phyloP scores from a whole-genome alignment of 1,140 invertebrate genomes.

The Apis dorsata region DNA sequence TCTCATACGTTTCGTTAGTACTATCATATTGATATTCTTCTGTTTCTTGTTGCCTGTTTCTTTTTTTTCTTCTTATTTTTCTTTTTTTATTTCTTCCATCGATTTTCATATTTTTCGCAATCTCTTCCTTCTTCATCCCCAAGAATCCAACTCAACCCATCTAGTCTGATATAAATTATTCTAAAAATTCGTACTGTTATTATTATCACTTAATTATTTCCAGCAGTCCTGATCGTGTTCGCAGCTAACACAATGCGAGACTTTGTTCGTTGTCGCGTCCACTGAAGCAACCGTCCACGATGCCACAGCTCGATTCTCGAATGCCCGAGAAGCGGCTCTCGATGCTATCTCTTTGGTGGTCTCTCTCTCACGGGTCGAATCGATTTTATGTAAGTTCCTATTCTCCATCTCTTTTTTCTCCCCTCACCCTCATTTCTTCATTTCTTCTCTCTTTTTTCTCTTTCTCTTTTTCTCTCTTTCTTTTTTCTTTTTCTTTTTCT shows the following conservation, averaged over 20 bases:
- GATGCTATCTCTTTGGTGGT: conserved; percentile 52
- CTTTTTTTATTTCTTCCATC: neutral
- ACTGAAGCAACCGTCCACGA: conserved; percentile 20
- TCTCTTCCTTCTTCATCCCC: conserved; percentile 9
- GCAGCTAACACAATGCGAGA: conserved; percentile 63
- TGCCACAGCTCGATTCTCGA: conserved; percentile 2
- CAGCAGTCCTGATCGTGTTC: conserved; percentile 45
- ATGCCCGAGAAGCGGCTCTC: conserved; percentile 37
- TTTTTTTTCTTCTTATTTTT: conserved; percentile 3
- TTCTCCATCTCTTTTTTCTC: conserved; percentile 1
- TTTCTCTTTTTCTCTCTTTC: neutral
- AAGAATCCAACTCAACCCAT: neutral
- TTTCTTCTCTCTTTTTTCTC: neutral
- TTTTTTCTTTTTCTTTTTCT: neutral
- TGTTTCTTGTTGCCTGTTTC: neutral
- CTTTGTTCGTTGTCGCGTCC: conserved; percentile 64
- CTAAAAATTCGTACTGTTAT: conserved; percentile 71
- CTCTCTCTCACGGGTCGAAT: conserved; percentile 51
- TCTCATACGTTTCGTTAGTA: too few species aligned
- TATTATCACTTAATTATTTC: conserved; percentile 69
- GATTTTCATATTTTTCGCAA: neutral
- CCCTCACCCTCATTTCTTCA: neutral
- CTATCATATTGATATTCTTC: neutral
- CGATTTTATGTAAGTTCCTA: conserved; percentile 53
- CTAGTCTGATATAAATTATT: conserved; percentile 65